Conservation (phyloP, 2,888 invertebrate genomes). For the Epiperipatus broadwayi region DNA sequence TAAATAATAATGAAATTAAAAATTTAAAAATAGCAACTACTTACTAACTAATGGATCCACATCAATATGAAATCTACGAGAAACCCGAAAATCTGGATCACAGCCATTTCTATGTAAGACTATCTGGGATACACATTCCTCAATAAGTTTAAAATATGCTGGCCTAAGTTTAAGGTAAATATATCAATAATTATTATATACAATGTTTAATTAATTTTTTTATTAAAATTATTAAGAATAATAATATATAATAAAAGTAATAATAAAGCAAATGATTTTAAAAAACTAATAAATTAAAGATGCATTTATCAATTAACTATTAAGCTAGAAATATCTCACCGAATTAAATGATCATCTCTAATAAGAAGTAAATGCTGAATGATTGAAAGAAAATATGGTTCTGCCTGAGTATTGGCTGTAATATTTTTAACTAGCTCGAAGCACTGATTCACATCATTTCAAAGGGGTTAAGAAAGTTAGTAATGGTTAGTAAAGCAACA, state of each 20-base stretch:
- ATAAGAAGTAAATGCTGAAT: conserved; percentile 81
- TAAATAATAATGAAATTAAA: too few relatives aligned
- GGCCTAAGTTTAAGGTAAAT: too few relatives aligned
- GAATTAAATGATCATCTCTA: conserved; percentile 74
- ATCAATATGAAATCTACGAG: conserved; percentile 72
- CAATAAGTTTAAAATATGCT: conserved; percentile 92
- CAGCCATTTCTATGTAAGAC: conserved; percentile 80
- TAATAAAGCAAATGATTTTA: too few relatives aligned
- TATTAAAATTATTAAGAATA: conserved; percentile 7
- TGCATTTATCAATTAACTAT: too few relatives aligned
- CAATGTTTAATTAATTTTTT: conserved; percentile 1
- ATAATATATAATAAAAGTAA: too few relatives aligned
- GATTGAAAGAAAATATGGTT: conserved; percentile 83
- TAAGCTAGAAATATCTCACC: too few relatives aligned
- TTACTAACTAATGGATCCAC: conserved; percentile 76
- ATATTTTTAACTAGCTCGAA: conserved; percentile 73
- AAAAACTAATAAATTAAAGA: too few relatives aligned
- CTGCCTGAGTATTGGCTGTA: conserved; percentile 67
- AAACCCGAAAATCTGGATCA: conserved; percentile 79
- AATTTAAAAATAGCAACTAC: too few relatives aligned
- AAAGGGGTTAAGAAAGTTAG: too few relatives aligned
- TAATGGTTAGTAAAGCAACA: too few relatives aligned
- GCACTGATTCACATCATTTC: conserved; percentile 69
- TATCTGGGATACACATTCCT: conserved; percentile 88
- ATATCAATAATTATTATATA: background rate